Percentiles rank a stretch among this genome's conserved stretches.
Conservation (phyloP, 2,113 vertebrate species). For the Cyphomyrus plagiostoma region DNA sequence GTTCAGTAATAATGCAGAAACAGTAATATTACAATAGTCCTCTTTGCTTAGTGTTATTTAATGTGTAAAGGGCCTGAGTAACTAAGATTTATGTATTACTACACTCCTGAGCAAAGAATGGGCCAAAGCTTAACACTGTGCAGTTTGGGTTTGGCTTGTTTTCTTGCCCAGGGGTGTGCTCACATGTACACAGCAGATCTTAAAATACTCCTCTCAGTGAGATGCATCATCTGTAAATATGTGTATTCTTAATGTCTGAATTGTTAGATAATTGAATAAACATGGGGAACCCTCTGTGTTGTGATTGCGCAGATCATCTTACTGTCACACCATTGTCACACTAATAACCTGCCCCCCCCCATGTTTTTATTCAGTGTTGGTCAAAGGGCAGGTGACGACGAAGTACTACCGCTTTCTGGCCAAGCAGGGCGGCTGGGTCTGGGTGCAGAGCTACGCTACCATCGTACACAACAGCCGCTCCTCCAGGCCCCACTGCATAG, state of each 20-base stretch:
- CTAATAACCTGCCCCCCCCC: not conserved
- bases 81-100: not conserved
- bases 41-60: not conserved
- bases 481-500: slow-evolving; percentile 92
- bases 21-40: not conserved
- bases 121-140: not conserved
- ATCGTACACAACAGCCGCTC: slow-evolving; percentile 98
- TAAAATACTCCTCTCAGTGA: not conserved
- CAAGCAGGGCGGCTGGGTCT: slow-evolving; percentile 94
- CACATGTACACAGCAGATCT: not conserved
- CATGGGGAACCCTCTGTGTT: not conserved
- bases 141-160: not conserved
- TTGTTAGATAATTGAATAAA: not conserved
- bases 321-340: not conserved
- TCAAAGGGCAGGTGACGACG: slow-evolving; percentile 96
- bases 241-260: not conserved
- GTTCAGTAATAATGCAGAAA: not conserved
- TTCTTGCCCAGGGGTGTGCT: not conserved
- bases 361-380: slow-evolving; percentile 69
- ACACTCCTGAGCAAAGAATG: not conserved
- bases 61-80: not conserved
- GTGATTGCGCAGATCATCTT: not conserved
- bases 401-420: slow-evolving; percentile 95
- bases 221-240: not conserved
- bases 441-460: slow-evolving; percentile 96